A percentile compares a stretch with the other conserved stretches of the same genome.
Evolutionary conservation across 2,113 vertebrate species (phyloP).

Genomic region (Chroicocephalus ridibundus): DNA sequence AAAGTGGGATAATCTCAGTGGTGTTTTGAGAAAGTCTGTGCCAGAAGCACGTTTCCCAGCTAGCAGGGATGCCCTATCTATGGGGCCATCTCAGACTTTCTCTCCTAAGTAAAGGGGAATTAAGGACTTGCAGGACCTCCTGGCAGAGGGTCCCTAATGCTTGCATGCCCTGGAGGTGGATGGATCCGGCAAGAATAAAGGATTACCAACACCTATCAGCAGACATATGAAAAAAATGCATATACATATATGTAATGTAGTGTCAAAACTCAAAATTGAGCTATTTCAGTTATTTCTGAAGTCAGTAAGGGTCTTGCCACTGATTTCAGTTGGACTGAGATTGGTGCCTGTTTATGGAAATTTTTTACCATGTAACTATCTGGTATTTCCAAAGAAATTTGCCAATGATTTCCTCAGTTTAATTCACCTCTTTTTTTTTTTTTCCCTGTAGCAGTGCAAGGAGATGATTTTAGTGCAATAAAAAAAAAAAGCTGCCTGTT

Average conservation of each 20-base stretch:
- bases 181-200: background rate
- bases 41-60: background rate
- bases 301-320: background rate
- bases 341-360: background rate
- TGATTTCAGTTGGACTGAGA: background rate
- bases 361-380: background rate
- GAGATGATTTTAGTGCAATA: background rate
- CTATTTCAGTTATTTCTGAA: background rate
- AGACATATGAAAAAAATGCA: background rate
- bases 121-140: background rate
- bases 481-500: background rate
- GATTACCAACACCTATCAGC: background rate
- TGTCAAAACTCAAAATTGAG: background rate
- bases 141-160: conserved; percentile 13
- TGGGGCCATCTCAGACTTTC: conserved; percentile 33
- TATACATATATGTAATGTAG: accelerated
- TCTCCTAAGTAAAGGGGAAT: background rate
- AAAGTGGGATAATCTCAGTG: conserved; percentile 6
- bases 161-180: background rate
- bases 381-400: background rate
- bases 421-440: background rate
- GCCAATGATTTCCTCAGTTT: background rate
- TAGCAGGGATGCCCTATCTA: conserved; percentile 8
- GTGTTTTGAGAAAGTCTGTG: background rate
- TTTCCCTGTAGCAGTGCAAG: background rate